Evolutionary conservation across 2,888 invertebrate genomes (phyloP), one percentile per base, ranked within the genome.

Genomic region (Acrobasis suavella): DNA sequence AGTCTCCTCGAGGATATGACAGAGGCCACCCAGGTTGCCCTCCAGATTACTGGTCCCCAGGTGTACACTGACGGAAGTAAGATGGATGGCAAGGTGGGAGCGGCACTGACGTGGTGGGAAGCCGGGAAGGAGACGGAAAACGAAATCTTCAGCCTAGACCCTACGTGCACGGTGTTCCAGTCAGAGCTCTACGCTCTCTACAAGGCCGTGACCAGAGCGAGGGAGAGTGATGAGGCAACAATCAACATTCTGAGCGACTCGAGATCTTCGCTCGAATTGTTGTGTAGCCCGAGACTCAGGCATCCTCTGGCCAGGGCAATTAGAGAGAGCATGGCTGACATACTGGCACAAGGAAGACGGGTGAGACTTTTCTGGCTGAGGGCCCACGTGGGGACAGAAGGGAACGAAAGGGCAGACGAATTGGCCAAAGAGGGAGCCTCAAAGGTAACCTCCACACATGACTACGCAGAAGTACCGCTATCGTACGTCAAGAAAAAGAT

Each of bases 351-450:
- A 1, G 46, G 52, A 0, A 56, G 58, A 60, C 32, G 1, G 10
- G 3, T 63, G 0, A 0, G 39, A 0, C 38, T 72, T 3, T 64
- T 58, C 54, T 69, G 70, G 71, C 56, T 71, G 0, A 65, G 62
- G n/a, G 68, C 64, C 0, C 70, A 68, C 39, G 66, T 50, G 0
- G 67, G 66, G 1, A 1, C 64, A 12, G 62, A 46, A 12, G 68
- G 66, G 0, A 68, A 68, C 10, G 69, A 67, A 15, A 14, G 65
- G 0, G 69, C 69, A 0, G 68, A 70, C 17, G 14, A 42, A 6
- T 58, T 64, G 0, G 69, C 70, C 0, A 67, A n/a, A n/a, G n/a
- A n/a, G n/a, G n/a, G n/a, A n/a, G n/a, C n/a, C n/a, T n/a, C n/a
- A n/a, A n/a, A n/a, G n/a, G n/a, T n/a, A n/a, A n/a, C n/a, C n/a